These are phyloP conservation scores for Cygnus olor DNA, from an alignment of 2,797 vertebrate species.

Conservation along the genomic window DNA sequence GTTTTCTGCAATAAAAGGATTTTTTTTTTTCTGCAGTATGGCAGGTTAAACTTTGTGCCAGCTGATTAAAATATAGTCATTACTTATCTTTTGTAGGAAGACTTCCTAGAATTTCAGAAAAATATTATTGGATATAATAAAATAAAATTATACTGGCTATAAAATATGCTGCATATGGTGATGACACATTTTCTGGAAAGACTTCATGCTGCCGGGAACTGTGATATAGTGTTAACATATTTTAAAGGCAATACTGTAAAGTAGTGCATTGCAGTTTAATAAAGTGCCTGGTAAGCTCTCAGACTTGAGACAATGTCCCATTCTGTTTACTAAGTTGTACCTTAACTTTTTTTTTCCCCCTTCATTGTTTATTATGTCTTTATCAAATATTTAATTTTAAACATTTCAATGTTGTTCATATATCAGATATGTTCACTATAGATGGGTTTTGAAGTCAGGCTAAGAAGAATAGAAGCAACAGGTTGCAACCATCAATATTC, in stretches of 20 bases:
- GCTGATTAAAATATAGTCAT: constrained; percentile 26
- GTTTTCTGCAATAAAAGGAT: not conserved
- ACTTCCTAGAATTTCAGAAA: constrained; percentile 65
- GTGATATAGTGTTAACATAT: constrained; percentile 54
- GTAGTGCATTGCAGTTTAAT: constrained; percentile 42
- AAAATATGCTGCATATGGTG: constrained; percentile 38
- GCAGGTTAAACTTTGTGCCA: not conserved
- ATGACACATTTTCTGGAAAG: constrained; percentile 64
- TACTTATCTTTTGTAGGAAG: constrained; percentile 46
- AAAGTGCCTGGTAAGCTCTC: constrained; percentile 18
- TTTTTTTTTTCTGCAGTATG: not conserved
- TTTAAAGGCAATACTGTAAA: constrained; percentile 43
- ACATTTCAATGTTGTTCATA: not conserved
- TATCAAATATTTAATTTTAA: not conserved
- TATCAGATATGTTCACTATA: not conserved
- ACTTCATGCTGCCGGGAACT: constrained; percentile 56
- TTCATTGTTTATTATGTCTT: not conserved
- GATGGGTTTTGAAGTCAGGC: not conserved
- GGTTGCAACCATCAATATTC: not conserved
- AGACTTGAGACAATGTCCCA: not conserved
- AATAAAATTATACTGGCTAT: constrained; percentile 45
- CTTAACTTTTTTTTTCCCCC: not conserved
- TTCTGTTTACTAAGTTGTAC: not conserved
- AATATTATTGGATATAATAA: constrained; percentile 56
- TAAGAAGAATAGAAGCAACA: not conserved